Percentiles rank a stretch among this genome's conserved stretches.
phyloP scores from a whole-genome alignment of 2,888 invertebrate genomes.

The Lycocerus yunnanus region DNA sequence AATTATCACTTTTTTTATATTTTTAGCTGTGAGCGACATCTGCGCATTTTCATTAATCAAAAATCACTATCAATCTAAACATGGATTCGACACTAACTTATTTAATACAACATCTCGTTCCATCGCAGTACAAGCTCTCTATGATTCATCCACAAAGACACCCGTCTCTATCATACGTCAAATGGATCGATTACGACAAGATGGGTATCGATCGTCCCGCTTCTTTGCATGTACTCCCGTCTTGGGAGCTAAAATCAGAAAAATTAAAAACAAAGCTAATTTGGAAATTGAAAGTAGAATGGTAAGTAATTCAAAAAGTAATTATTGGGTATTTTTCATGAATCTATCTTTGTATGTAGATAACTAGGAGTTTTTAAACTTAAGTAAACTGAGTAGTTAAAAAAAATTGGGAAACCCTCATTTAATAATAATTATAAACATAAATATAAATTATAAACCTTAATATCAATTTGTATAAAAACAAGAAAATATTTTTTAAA shows the following conservation, averaged over 20 bases:
- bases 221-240: conserved; percentile 83
- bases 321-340: no score
- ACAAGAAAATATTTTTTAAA: no score
- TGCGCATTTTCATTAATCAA: conserved; percentile 81
- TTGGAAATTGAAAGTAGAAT: conserved; percentile 87
- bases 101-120: conserved; percentile 79
- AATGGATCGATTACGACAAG: conserved; percentile 70
- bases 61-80: conserved; percentile 74
- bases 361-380: no score
- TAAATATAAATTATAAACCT: no score
- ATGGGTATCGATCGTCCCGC: conserved; percentile 65
- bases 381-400: no score
- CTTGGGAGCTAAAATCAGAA: conserved; percentile 71
- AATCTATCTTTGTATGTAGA: no score
- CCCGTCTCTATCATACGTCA: conserved; percentile 68
- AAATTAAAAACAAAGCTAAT: conserved; percentile 70
- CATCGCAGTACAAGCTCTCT: conserved; percentile 73
- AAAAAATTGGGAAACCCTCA: no score
- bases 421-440: no score
- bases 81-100: conserved; percentile 71
- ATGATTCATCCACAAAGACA: conserved; percentile 74
- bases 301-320: conserved; percentile 65
- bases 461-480: no score
- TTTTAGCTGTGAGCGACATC: conserved; percentile 91
- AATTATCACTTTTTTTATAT: background rate